Percentiles rank a stretch among this genome's conserved stretches.
phyloP scores from a whole-genome alignment of 2,113 vertebrate species.

The Aegithalos caudatus region DNA sequence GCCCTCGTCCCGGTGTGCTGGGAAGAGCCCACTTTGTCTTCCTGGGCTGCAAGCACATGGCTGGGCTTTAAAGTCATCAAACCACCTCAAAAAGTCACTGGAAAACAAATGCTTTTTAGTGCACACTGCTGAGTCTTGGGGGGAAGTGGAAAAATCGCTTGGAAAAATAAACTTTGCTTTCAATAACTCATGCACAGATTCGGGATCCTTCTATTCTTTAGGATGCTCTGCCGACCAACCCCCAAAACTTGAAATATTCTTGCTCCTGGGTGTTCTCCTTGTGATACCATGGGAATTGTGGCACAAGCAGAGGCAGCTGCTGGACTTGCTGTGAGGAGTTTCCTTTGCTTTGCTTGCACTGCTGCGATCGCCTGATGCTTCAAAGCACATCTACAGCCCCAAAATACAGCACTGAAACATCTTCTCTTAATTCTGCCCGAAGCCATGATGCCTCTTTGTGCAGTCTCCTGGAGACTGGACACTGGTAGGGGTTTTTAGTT shows the following conservation, averaged over 20 bases:
- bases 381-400: neutral
- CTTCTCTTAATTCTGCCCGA: neutral
- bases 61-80: neutral
- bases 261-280: neutral
- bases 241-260: neutral
- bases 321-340: neutral
- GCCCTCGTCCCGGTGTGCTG: neutral
- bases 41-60: neutral
- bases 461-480: neutral
- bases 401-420: neutral
- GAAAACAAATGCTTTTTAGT: neutral
- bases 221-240: neutral
- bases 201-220: neutral
- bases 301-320: neutral
- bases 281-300: neutral
- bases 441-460: neutral
- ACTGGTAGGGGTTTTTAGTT: neutral
- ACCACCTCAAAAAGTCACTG: neutral
- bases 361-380: fast-evolving
- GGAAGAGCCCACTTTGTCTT: neutral
- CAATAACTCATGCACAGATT: neutral
- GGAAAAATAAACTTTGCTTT: neutral
- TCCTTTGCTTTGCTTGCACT: neutral
- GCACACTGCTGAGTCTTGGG: neutral
- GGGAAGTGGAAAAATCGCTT: neutral